Conservation (phyloP, 1,140 invertebrate species). For the Brachystomella parvula region DNA sequence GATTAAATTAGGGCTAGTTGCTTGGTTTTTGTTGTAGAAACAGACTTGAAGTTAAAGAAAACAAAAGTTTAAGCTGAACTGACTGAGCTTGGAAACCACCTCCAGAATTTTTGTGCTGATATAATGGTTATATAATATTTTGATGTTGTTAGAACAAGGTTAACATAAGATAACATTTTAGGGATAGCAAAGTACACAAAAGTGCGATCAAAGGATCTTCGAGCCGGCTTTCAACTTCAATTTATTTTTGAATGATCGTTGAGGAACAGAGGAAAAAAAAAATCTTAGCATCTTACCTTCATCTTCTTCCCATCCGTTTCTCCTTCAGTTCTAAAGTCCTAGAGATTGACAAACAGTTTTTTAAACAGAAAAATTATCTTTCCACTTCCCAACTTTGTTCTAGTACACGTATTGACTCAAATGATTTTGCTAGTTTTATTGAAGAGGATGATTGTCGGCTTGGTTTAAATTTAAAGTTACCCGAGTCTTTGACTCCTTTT, state of each 20-base stretch:
- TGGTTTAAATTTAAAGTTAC: background rate
- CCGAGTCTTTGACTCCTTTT: background rate
- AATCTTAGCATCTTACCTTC: background rate
- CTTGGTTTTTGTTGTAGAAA: too few relatives aligned
- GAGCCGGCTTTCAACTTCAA: background rate
- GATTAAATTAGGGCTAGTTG: too few relatives aligned
- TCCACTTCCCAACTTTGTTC: background rate
- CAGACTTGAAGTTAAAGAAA: too few relatives aligned
- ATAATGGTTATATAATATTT: background rate
- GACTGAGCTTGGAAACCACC: too few relatives aligned
- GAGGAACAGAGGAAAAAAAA: background rate
- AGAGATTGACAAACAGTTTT: background rate
- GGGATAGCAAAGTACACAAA: background rate
- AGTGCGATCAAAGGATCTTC: background rate
- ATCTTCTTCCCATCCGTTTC: too few relatives aligned
- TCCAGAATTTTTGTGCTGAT: background rate
- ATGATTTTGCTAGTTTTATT: background rate
- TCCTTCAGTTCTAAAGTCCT: too few relatives aligned
- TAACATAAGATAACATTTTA: background rate
- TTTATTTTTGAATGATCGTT: too few relatives aligned
- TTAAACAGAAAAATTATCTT: slow-evolving; percentile 2
- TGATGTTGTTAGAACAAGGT: background rate
- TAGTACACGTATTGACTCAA: background rate
- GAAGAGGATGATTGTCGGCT: slow-evolving; percentile 15
- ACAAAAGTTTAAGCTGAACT: too few relatives aligned